Evolutionary conservation across 2,888 invertebrate species (phyloP), one percentile per base, ranked within the genome.

Genomic region (Pterobdella sp.): DNA sequence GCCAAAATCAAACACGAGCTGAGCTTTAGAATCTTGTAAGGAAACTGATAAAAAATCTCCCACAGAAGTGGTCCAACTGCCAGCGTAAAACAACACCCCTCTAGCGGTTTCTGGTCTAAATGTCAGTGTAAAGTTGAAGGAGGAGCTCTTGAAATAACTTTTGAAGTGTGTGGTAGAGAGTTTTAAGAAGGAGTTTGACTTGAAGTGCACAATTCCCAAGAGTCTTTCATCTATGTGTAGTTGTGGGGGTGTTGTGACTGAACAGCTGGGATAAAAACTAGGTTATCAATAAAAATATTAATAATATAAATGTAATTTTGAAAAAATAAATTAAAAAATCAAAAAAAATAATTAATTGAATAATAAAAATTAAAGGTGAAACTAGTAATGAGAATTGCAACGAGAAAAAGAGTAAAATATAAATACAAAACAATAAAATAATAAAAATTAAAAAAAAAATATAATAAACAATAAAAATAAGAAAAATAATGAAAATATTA

Each of bases 141-240:
- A 94, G 93, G 63, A 94, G 87, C 91, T 92, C 29, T 93, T 94
- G 22, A 92, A 91, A 68, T 92, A 87, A 1, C 91, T 92, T 10
- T 90, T 88, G 77, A 90, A 90, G 0, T 90, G 91, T 52, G 95
- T 86, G 1, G 93, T 93, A 1, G 90, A 89, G 83, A 92, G 90
- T 75, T 92, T 89, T 67, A 96, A 87, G 84, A 92, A 93, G 72
- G 94, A 94, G 1, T 94, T 91, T 0, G 94, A 94, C 84, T 93
- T 94, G 85, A 96, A 95, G 63, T 91, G 88, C 56, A 95, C 94
- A 37, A 95, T 56, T 22, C 60, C 60, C 26, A 26, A 7, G 3
- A 56, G 60, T n/a, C n/a, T 56, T 56, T 56, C n/a, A n/a, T 56
- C 60, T 56, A 26, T 4, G 18, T 22, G 7, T 56, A 3, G 60